Percentiles rank a stretch among this genome's conserved stretches.
phyloP scores from a whole-genome alignment of 2,113 vertebrate genomes.

The Chroicocephalus ridibundus region DNA sequence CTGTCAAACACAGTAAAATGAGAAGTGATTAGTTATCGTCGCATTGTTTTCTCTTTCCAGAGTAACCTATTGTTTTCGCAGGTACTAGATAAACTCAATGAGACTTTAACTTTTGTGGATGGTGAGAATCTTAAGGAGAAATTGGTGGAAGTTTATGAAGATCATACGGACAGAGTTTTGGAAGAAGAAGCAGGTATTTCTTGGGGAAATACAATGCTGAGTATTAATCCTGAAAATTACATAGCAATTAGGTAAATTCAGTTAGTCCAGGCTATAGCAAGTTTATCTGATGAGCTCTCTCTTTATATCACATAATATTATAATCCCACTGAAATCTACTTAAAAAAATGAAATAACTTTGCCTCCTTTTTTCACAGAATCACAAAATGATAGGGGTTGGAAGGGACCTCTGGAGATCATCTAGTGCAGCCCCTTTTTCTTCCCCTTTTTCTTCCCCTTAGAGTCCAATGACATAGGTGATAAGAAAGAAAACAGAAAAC shows the following conservation, averaged over 20 bases:
- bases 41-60: neutral
- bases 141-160: neutral
- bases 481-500: constrained; percentile 50
- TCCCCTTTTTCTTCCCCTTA: neutral
- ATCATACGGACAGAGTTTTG: constrained; percentile 7
- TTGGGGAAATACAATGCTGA: neutral
- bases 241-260: neutral
- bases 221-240: neutral
- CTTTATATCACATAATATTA: neutral
- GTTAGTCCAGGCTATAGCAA: neutral
- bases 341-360: neutral
- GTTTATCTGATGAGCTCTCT: neutral
- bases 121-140: constrained; percentile 69
- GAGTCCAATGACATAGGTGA: neutral
- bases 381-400: too few relatives aligned
- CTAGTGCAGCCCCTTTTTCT: too few relatives aligned
- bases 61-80: constrained; percentile 47
- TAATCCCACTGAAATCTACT: neutral
- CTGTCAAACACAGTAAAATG: neutral
- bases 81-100: constrained; percentile 68
- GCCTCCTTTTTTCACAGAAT: neutral
- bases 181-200: constrained; percentile 63
- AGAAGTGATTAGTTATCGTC: neutral
- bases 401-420: too few relatives aligned
- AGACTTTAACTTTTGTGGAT: constrained; percentile 74